Percentiles rank a stretch among this genome's conserved stretches.
phyloP scores from a whole-genome alignment of 2,888 invertebrate species.

The Phyllotreta striolata region DNA sequence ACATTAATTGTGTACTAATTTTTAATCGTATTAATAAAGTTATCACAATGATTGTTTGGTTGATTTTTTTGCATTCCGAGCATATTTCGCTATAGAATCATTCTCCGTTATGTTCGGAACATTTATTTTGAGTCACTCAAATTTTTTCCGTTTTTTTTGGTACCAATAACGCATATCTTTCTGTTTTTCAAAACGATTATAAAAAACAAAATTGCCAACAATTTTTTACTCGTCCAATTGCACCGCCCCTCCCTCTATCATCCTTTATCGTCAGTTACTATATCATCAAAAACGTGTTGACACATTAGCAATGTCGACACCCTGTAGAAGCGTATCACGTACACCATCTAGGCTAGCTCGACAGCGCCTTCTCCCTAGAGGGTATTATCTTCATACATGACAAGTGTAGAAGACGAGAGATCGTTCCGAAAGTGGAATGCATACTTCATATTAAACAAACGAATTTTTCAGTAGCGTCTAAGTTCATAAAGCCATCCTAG shows the following conservation, averaged over 20 bases:
- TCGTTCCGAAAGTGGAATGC: constrained; percentile 31
- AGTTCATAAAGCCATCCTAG: constrained; percentile 12
- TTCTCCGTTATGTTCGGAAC: too few relatives aligned
- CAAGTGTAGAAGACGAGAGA: constrained; percentile 34
- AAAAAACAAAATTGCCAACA: too few relatives aligned
- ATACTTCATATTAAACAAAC: constrained; percentile 34
- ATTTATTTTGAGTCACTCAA: too few relatives aligned
- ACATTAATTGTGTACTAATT: too few relatives aligned
- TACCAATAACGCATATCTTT: too few relatives aligned
- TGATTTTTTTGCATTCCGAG: too few relatives aligned
- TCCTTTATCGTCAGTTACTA: constrained; percentile 1
- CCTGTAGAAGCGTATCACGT: constrained; percentile 36
- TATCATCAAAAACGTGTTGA: constrained; percentile 22
- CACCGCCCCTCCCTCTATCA: constrained; percentile 6
- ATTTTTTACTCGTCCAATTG: too few relatives aligned
- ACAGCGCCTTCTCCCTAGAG: constrained; percentile 30
- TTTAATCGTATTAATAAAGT: too few relatives aligned
- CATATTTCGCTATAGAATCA: too few relatives aligned
- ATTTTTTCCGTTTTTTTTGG: too few relatives aligned
- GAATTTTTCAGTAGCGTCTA: constrained; percentile 20
- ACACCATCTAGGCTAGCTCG: constrained; percentile 32
- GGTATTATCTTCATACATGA: constrained; percentile 38
- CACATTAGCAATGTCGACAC: constrained; percentile 35
- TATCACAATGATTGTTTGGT: too few relatives aligned
- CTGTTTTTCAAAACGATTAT: too few relatives aligned